Conservation (phyloP, 1,140 invertebrate species). For the Centruroides vittatus region DNA sequence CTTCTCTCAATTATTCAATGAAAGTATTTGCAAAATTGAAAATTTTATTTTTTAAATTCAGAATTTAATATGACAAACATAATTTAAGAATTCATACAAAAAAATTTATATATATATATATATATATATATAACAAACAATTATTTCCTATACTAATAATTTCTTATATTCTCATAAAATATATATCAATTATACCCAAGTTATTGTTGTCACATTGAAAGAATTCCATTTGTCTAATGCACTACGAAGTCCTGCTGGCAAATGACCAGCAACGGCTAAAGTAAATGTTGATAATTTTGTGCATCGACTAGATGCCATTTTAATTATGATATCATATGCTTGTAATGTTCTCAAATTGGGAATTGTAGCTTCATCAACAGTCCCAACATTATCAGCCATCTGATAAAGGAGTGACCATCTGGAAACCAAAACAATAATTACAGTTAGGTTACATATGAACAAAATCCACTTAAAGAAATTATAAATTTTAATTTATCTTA, state of each 20-base stretch:
- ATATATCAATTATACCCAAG: constrained; percentile 27
- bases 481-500: too few relatives aligned
- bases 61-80: neutral
- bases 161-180: too few relatives aligned
- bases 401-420: constrained; percentile 21
- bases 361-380: constrained; percentile 5
- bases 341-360: constrained; percentile 9
- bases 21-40: too few relatives aligned
- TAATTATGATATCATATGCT: constrained; percentile 30
- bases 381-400: constrained; percentile 5
- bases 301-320: constrained; percentile 41
- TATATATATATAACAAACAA: too few relatives aligned
- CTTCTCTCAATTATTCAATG: too few relatives aligned
- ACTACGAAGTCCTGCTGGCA: constrained; percentile 41
- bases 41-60: too few relatives aligned
- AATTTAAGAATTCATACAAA: too few relatives aligned
- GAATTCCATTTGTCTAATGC: constrained; percentile 50
- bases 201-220: constrained; percentile 28
- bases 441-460: too few relatives aligned
- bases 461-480: too few relatives aligned
- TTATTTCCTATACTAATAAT: too few relatives aligned
- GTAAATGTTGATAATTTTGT: constrained; percentile 36
- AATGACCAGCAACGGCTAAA: constrained; percentile 36
- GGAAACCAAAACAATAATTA: neutral
- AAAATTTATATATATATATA: too few relatives aligned